A percentile compares a stretch with the other conserved stretches of the same genome.
Evolutionary conservation across 2,113 vertebrate species (phyloP).

Genomic region (Aepyceros melampus): DNA sequence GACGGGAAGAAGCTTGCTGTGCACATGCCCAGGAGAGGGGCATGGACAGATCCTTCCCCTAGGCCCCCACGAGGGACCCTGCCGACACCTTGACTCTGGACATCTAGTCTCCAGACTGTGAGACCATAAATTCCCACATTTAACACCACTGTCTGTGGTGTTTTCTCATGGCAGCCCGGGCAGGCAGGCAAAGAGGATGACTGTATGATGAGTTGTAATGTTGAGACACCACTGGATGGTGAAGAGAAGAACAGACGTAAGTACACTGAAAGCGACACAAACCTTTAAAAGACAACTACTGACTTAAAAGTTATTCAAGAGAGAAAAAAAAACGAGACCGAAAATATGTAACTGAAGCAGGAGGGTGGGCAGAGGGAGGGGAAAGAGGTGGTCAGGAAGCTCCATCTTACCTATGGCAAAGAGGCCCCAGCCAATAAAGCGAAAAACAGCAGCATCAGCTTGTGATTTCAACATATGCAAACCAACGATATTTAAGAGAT

Average conservation of each 20-base stretch:
- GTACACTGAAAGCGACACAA: background rate
- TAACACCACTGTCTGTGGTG: background rate
- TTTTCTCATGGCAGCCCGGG: background rate
- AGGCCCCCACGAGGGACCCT: background rate
- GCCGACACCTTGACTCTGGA: background rate
- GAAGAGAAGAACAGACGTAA: background rate
- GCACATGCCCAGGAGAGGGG: background rate
- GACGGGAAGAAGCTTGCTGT: background rate
- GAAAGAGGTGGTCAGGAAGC: background rate
- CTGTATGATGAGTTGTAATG: background rate
- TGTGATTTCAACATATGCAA: background rate
- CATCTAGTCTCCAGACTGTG: background rate
- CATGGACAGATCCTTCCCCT: background rate
- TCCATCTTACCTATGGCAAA: background rate
- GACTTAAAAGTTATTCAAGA: background rate
- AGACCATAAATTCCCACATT: background rate
- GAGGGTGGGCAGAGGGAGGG: background rate
- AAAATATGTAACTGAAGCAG: background rate
- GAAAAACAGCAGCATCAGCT: background rate
- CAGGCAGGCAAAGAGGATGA: background rate
- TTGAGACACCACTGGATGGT: background rate
- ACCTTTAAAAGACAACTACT: background rate
- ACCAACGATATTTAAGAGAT: background rate
- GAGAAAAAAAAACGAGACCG: background rate
- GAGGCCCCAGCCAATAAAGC: background rate